Conservation (phyloP, 2,888 invertebrate genomes). For the Mechanitis mazaeus region DNA sequence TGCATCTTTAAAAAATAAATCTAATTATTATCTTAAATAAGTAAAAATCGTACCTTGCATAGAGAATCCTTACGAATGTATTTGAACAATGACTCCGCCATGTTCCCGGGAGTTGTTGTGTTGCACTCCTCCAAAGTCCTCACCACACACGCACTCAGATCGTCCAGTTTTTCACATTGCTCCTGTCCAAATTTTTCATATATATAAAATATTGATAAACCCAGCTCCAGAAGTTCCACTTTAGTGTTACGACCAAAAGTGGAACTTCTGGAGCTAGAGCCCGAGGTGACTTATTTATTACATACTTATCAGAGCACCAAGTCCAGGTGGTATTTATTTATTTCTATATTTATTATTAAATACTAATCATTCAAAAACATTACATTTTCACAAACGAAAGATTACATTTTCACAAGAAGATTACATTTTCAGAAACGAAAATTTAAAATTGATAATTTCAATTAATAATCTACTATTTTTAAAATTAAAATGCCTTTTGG, state of each 20-base stretch:
- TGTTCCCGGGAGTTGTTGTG: constrained; percentile 87
- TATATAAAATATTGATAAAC: neutral
- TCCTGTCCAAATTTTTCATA: constrained; percentile 39
- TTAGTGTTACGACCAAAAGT: no score
- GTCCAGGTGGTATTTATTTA: no score
- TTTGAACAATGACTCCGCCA: constrained; percentile 84
- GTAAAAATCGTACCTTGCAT: constrained; percentile 52
- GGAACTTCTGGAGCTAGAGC: no score
- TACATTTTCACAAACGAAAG: no score
- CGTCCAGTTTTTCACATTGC: constrained; percentile 72
- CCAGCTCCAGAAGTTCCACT: neutral
- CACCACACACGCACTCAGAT: constrained; percentile 77
- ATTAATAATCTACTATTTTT: neutral
- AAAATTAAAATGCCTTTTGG: neutral
- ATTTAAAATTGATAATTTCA: no score
- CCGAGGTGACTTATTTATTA: no score
- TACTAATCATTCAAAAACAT: no score
- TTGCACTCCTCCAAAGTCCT: constrained; percentile 79
- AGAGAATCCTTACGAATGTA: constrained; percentile 82
- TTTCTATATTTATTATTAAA: no score
- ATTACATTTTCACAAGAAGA: no score
- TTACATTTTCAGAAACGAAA: no score
- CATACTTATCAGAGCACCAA: no score
- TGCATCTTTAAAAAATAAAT: no score
- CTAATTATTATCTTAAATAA: neutral